phyloP scores from a whole-genome alignment of 2,797 vertebrate species.

The Gila robusta region DNA sequence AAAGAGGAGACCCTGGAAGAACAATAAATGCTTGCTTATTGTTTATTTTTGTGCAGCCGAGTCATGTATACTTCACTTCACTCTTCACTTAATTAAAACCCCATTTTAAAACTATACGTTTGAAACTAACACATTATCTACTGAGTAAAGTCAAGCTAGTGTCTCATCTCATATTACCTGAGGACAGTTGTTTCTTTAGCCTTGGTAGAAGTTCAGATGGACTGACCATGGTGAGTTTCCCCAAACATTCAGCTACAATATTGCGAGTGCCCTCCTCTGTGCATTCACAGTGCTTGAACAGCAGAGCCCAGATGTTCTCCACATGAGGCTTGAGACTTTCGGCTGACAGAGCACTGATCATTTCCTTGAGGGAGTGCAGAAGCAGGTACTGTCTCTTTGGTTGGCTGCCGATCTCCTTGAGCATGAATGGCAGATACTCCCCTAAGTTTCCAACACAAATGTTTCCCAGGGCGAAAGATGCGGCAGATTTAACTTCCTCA shows the following conservation, averaged over 20 bases:
- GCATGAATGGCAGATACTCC: constrained; percentile 90
- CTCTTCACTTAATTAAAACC: neutral
- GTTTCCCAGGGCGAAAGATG: constrained; percentile 88
- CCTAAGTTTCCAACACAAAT: constrained; percentile 86
- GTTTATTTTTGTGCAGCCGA: neutral
- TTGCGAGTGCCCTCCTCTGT: constrained; percentile 91
- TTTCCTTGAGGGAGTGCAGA: constrained; percentile 91
- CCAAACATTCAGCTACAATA: constrained; percentile 93
- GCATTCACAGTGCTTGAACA: constrained; percentile 89
- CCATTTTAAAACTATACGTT: neutral
- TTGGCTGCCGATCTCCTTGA: constrained; percentile 88
- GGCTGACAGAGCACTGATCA: constrained; percentile 84
- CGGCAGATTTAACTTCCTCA: constrained; percentile 90
- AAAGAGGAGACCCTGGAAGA: constrained; percentile 83
- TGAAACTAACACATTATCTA: neutral
- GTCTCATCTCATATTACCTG: constrained; percentile 77
- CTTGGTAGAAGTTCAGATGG: constrained; percentile 85
- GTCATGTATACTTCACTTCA: neutral
- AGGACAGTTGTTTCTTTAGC: constrained; percentile 86
- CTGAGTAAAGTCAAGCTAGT: neutral
- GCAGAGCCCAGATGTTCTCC: constrained; percentile 91
- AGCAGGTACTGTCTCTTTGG: constrained; percentile 91
- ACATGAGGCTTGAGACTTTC: constrained; percentile 83
- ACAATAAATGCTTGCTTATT: neutral
- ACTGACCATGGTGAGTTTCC: constrained; percentile 87